Conservation (phyloP, 2,113 vertebrate species). For the Electrona antarctica region DNA sequence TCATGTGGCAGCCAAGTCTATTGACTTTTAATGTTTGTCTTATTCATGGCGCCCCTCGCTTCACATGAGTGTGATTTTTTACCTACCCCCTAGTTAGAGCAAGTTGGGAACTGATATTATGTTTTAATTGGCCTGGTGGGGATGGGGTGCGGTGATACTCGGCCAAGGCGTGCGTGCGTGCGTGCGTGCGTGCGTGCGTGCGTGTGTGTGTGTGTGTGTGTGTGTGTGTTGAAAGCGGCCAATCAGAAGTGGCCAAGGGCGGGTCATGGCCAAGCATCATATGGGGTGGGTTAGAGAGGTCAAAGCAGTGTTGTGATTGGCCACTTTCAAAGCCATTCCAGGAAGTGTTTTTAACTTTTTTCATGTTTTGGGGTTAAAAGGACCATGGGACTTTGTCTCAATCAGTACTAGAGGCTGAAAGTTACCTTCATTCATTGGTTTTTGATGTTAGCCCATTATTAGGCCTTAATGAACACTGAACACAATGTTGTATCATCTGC, state of each 20-base stretch:
- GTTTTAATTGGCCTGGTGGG: not conserved
- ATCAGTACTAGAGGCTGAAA: not conserved
- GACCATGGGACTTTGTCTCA: slow-evolving; percentile 20
- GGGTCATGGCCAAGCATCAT: too few relatives aligned
- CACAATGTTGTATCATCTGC: too few relatives aligned
- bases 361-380: slow-evolving; percentile 5
- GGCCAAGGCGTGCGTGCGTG: too few relatives aligned
- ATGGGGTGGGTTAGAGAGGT: slow-evolving; percentile 1
- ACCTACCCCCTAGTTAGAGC: not conserved
- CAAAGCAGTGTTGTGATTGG: slow-evolving; percentile 11
- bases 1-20: not conserved
- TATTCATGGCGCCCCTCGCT: not conserved
- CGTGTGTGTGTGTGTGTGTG: too few relatives aligned
- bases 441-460: too few relatives aligned
- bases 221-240: too few relatives aligned
- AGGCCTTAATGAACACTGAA: too few relatives aligned
- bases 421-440: too few relatives aligned
- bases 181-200: too few relatives aligned
- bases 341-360: slow-evolving; percentile 27
- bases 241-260: too few relatives aligned
- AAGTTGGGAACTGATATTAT: slow-evolving; percentile 17
- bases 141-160: too few relatives aligned
- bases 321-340: slow-evolving; percentile 18
- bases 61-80: not conserved
- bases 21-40: not conserved